phyloP scores from a whole-genome alignment of 2,797 vertebrate species.

The Carduelis carduelis region DNA sequence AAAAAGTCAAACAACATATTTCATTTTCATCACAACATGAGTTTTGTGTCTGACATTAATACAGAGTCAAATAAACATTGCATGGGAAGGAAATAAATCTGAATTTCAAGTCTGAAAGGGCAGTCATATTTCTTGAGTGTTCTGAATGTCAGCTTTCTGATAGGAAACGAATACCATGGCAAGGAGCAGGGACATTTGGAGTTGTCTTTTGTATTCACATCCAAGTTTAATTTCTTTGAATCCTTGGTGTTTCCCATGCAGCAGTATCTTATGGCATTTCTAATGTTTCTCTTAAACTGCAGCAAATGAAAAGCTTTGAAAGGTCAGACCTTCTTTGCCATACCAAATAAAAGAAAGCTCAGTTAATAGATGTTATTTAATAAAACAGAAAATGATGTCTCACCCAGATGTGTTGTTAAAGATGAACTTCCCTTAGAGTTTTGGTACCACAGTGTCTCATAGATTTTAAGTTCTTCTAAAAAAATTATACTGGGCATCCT shows the following conservation, averaged over 20 bases:
- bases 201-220: conserved; percentile 53
- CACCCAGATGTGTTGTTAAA: conserved; percentile 29
- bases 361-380: conserved; percentile 62
- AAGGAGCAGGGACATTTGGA: neutral
- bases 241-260: conserved; percentile 56
- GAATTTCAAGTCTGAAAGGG: conserved; percentile 74
- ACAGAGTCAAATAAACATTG: conserved; percentile 69
- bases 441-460: neutral
- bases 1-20: conserved; percentile 68
- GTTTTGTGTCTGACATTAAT: conserved; percentile 66
- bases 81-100: conserved; percentile 66
- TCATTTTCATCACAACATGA: conserved; percentile 64
- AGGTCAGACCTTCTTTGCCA: conserved; percentile 71
- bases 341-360: conserved; percentile 51
- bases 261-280: conserved; percentile 66
- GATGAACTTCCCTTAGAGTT: neutral
- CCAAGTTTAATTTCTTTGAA: conserved; percentile 72
- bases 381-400: conserved; percentile 59
- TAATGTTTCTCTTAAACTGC: conserved; percentile 62
- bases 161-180: conserved; percentile 68
- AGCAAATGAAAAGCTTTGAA: conserved; percentile 59
- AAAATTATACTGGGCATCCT: neutral
- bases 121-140: conserved; percentile 74
- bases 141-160: conserved; percentile 78
- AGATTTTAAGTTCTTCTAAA: neutral